Base-by-base conservation (phyloP, 2,888 invertebrate species). In the Coleophora flavipennella region DNA sequence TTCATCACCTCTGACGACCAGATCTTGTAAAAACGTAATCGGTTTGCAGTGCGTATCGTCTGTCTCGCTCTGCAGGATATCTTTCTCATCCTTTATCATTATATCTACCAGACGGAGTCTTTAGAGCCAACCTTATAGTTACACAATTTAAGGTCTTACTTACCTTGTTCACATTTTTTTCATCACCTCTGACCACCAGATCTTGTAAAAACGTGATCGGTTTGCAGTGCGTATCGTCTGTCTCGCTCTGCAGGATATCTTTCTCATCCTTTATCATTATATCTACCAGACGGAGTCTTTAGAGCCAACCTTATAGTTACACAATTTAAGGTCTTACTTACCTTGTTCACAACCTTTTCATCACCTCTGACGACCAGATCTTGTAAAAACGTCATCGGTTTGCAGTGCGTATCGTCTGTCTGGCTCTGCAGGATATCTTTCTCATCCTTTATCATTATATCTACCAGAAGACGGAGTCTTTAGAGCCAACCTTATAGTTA, bases 381-480 rank as follows among this genome's bases (percentile, higher is more conserved):
- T 2, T 67, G 61, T 0, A n/a, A n/a, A 43, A 78, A 74, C 0
- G 72, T 63, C 45, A 69, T 69, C 0, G 72, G 70, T 14, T 77
- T 75, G 4, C 53, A 59, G 29, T 77, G 71, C 0, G 60, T 61
- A 1, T 53, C 42, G 3, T 39, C 42, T 7, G 20, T 20, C 20
- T 20, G 3, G 3, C 3, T 39, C 8, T n/a, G 12, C 33, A 64
- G 66, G 0, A 28, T 39, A 42, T 62, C 36, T 1, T 45, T 2
- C 7, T 57, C 59, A 0, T 39, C 39, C 28, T n/a, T 50, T 49
- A 40, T 37, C 11, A 55, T 35, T 7, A 48, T 45, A 32, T 49
- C 2, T 32, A 39, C 14, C 9, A 0, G 8, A n/a, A n/a, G n/a
- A 3, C 29, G 10, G 11, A 33, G n/a, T n/a, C n/a, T n/a, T n/a